Percentiles rank a stretch among this genome's conserved stretches.
phyloP scores from a whole-genome alignment of 2,888 invertebrate genomes.

The Limnephilus lunatus region DNA sequence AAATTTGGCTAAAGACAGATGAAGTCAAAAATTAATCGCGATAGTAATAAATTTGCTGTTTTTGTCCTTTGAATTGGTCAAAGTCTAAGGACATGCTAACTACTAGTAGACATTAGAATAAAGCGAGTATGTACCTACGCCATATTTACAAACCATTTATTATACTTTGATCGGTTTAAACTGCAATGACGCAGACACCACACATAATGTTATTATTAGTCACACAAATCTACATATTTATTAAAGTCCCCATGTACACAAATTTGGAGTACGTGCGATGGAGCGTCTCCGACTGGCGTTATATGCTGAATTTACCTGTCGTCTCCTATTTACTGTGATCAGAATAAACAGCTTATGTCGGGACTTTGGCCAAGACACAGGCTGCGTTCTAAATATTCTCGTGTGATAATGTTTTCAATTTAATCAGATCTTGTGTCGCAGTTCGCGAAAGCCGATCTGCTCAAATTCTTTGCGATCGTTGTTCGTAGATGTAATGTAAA shows the following conservation, averaged over 20 bases:
- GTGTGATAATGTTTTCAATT: neutral
- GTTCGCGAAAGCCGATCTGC: neutral
- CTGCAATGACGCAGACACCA: neutral
- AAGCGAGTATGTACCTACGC: no score
- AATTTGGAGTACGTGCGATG: neutral
- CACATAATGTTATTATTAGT: neutral
- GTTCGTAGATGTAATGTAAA: neutral
- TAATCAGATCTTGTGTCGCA: neutral
- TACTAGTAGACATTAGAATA: no score
- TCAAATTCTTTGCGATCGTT: neutral
- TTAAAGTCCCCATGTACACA: neutral
- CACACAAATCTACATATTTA: neutral
- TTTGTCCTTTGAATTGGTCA: no score
- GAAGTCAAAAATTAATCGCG: no score
- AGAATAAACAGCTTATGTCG: neutral
- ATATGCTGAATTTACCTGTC: neutral
- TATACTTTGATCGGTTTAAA: neutral
- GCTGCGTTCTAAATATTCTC: neutral
- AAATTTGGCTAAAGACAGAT: no score
- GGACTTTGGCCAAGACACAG: neutral
- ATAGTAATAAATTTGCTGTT: no score
- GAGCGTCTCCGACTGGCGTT: neutral
- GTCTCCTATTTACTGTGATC: neutral
- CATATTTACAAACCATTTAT: no score
- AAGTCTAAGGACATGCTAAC: no score